These are phyloP conservation scores for Larimichthys polyactis DNA, from an alignment of 2,113 vertebrate species.

Conservation along the genomic window DNA sequence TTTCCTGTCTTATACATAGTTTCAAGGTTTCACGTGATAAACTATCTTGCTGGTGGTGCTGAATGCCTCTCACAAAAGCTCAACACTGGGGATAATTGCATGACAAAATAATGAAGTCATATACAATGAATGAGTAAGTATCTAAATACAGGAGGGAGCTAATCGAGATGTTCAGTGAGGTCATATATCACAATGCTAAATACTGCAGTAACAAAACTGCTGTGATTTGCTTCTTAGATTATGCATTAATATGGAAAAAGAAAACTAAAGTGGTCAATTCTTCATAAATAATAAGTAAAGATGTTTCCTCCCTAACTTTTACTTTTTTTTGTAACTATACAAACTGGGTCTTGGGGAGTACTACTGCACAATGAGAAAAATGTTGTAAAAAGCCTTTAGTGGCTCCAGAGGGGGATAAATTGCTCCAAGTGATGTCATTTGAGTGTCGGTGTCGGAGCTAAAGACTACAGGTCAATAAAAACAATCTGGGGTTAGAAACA, in stretches of 20 bases:
- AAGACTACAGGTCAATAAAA: not conserved
- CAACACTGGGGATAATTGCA: slow-evolving; percentile 1
- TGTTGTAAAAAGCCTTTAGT: not conserved
- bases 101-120: slow-evolving; percentile 36
- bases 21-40: slow-evolving; percentile 23
- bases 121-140: slow-evolving; percentile 21
- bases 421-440: not conserved
- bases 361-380: not conserved
- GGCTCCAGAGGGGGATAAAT: not conserved
- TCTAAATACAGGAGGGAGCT: slow-evolving; percentile 19
- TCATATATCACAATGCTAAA: slow-evolving; percentile 44
- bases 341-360: not conserved
- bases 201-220: slow-evolving; percentile 40
- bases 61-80: slow-evolving; percentile 7
- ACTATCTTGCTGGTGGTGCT: slow-evolving; percentile 9
- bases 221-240: slow-evolving; percentile 37
- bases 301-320: not conserved
- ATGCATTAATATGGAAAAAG: slow-evolving; percentile 19
- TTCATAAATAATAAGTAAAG: not conserved
- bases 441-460: not conserved
- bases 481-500: not conserved
- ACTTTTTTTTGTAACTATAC: not conserved
- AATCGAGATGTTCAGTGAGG: slow-evolving; percentile 26
- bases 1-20: not conserved
- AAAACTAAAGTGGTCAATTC: slow-evolving; percentile 13